These are phyloP conservation scores for Phylloscopus trochilus DNA, from an alignment of 2,113 vertebrate species.

Conservation along the genomic window DNA sequence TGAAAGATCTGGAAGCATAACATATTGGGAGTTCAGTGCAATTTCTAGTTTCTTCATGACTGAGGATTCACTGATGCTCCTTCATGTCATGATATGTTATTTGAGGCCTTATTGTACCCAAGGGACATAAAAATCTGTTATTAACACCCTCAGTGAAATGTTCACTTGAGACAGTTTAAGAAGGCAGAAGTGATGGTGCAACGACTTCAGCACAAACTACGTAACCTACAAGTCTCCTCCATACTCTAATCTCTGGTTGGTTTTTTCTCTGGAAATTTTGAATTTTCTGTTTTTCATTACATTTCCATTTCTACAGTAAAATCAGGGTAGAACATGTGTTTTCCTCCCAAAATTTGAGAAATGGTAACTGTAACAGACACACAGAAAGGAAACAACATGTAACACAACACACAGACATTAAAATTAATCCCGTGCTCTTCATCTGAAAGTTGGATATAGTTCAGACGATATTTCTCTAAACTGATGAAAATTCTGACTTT, in stretches of 20 bases:
- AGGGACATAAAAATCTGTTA: background rate
- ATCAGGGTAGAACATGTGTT: accelerated
- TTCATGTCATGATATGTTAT: background rate
- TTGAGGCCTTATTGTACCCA: background rate
- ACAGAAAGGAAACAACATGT: background rate
- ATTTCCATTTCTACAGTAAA: background rate
- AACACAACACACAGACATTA: background rate
- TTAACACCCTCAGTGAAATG: background rate
- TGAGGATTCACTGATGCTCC: background rate
- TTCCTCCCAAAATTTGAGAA: background rate
- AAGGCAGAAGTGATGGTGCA: background rate
- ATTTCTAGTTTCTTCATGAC: background rate
- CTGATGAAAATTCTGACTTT: background rate
- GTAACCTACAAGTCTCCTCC: background rate
- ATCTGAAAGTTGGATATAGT: background rate
- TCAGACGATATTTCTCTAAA: background rate
- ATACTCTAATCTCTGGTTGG: background rate
- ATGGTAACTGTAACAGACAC: background rate
- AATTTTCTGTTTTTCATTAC: background rate
- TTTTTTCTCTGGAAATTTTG: background rate
- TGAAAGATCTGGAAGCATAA: background rate
- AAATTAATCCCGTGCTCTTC: accelerated
- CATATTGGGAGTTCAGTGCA: background rate
- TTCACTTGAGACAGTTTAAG: background rate
- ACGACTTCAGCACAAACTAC: background rate